Conservation (phyloP, 1,140 invertebrate species). For the Sminthurides bifidus region DNA sequence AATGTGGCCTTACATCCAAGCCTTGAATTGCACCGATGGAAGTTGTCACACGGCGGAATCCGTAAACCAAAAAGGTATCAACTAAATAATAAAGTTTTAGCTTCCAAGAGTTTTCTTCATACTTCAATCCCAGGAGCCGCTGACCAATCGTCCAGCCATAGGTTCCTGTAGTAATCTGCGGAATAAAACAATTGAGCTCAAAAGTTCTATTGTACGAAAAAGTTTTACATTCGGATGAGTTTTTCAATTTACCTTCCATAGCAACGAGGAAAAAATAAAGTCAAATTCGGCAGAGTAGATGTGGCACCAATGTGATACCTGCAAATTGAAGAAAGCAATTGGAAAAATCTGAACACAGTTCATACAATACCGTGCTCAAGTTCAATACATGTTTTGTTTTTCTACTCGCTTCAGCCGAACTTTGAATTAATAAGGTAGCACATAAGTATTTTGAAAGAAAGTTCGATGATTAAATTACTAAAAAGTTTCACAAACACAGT, state of each 20-base stretch:
- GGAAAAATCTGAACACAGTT: too few relatives aligned
- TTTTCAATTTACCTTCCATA: conserved; percentile 15
- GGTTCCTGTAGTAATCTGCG: conserved; percentile 41
- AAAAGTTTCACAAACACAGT: too few relatives aligned
- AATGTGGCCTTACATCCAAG: background rate
- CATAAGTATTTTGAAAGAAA: too few relatives aligned
- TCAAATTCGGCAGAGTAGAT: conserved; percentile 11
- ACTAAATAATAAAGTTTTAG: conserved; percentile 29
- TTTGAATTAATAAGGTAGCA: too few relatives aligned
- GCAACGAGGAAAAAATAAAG: background rate
- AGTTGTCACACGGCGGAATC: background rate
- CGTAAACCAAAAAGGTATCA: conserved; percentile 9
- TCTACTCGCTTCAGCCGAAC: too few relatives aligned
- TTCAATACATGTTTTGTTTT: too few relatives aligned
- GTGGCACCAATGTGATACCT: background rate
- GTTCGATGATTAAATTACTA: too few relatives aligned
- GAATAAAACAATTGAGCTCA: conserved; percentile 35
- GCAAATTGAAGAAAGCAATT: background rate
- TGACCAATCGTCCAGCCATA: conserved; percentile 47
- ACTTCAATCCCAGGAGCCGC: conserved; percentile 47
- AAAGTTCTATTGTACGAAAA: background rate
- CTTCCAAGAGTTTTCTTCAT: conserved; percentile 42
- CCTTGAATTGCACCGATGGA: background rate
- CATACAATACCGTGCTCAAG: too few relatives aligned
- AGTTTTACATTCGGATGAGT: background rate